Evolutionary conservation across 2,113 vertebrate genomes (phyloP), one percentile per base, ranked within the genome.

Genomic region (Reinhardtius hippoglossoides): DNA sequence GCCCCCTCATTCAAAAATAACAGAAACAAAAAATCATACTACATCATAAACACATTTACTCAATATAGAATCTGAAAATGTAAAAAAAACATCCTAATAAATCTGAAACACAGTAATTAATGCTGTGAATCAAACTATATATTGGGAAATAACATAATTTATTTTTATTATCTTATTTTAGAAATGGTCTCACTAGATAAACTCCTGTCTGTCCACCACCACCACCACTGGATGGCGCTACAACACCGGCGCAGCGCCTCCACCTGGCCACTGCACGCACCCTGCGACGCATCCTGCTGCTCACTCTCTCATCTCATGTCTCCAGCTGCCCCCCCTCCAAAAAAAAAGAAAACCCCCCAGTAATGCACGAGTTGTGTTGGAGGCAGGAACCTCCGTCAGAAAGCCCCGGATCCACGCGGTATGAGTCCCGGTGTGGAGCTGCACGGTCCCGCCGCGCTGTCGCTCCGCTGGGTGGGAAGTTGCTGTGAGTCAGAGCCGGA

Each of bases 141-240:
- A 3, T 42, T 12, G 13, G 2, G 42, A 14, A 3, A 44, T 13
- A 3, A 44, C 4, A 13, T 7, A 13, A 16, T 48, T 44, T 6
- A 16, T 18, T 16, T 16, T 18, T 54, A 54, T 54, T 54, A 9
- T 3, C 2, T 12, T 40, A 10, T 9, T 40, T 40, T 3, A 12
- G 40, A 40, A 10, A 42, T 9, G 0, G 2, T 42, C 40, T 42
- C 40, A 42, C 9, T 13, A 12, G 40, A 42, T 42, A 13, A 42
- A 42, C 40, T 31, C 31, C 31, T 42, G 40, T 7, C 40, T 12
- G 37, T 40, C 46, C 91, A 67, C 7, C 46, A 48, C 88, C 31
- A 35, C 31, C 35, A 20, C 88, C 92, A 70, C 88, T 90, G 80
- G 78, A 31, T 85, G 91, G 76, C 91, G 90, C 82, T 87, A 35